phyloP scores from a whole-genome alignment of 1,140 invertebrate genomes.

The Lordiphosa clarofinis region DNA sequence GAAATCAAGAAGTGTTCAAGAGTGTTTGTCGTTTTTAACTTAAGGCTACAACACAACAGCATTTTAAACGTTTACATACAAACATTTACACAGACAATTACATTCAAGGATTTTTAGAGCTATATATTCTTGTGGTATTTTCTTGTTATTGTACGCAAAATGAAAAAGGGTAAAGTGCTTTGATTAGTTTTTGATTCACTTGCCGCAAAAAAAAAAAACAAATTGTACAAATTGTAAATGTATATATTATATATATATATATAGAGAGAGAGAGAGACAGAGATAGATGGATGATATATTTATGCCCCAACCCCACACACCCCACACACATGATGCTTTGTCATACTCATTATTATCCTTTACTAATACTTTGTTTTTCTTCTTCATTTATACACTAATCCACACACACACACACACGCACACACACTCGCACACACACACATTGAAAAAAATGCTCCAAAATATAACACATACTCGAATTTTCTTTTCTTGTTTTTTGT shows the following conservation, averaged over 20 bases:
- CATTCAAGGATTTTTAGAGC: slow-evolving; percentile 33
- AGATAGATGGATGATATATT: slow-evolving; percentile 2
- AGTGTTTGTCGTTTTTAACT: slow-evolving; percentile 20
- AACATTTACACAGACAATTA: slow-evolving; percentile 68
- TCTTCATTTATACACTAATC: slow-evolving; percentile 12
- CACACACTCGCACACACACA: slow-evolving; percentile 15
- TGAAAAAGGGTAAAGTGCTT: no score
- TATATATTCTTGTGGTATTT: slow-evolving; percentile 11
- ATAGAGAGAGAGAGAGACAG: slow-evolving; percentile 3
- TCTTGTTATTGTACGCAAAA: neutral
- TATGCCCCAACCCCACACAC: neutral
- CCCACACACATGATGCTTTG: neutral
- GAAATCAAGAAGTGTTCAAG: slow-evolving; percentile 4
- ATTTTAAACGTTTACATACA: slow-evolving; percentile 53
- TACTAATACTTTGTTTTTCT: slow-evolving; percentile 41
- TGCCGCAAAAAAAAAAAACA: slow-evolving; percentile 2
- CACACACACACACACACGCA: slow-evolving; percentile 10
- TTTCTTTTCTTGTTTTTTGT: slow-evolving; percentile 17
- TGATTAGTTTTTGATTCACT: slow-evolving; percentile 31
- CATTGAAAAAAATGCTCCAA: slow-evolving; percentile 63
- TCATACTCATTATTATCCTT: slow-evolving; percentile 15
- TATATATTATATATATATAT: neutral
- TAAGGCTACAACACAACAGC: slow-evolving; percentile 33
- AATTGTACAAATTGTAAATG: slow-evolving; percentile 13
- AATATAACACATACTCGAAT: slow-evolving; percentile 58